These are phyloP conservation scores for Mythimna pallens DNA, from an alignment of 2,888 invertebrate species.

Conservation along the genomic window DNA sequence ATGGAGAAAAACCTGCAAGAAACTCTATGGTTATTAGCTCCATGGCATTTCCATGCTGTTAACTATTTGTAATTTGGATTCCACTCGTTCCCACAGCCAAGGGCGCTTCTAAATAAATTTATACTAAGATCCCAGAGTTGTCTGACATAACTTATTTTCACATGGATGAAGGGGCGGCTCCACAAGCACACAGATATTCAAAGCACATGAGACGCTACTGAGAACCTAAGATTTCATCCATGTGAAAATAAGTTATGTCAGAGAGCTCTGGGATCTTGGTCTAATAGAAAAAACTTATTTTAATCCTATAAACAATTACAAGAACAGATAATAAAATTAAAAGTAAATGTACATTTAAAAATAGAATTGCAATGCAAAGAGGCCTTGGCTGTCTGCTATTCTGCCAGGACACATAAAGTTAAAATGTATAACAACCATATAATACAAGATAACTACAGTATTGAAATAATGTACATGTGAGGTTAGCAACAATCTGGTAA, in stretches of 20 bases:
- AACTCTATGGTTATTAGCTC: too few relatives aligned
- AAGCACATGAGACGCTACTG: too few relatives aligned
- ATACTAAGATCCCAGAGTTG: too few relatives aligned
- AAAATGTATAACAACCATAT: conserved; percentile 25
- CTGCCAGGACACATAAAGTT: conserved; percentile 56
- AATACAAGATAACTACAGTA: conserved; percentile 9
- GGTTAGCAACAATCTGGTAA: conserved; percentile 28
- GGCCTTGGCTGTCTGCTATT: conserved; percentile 47
- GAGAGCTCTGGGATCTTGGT: too few relatives aligned
- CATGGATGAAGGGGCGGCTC: too few relatives aligned
- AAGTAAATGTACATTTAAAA: conserved; percentile 42
- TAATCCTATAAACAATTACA: conserved; percentile 9
- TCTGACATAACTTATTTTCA: too few relatives aligned
- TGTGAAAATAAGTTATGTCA: too few relatives aligned
- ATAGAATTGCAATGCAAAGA: conserved; percentile 50
- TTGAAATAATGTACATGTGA: conserved; percentile 31
- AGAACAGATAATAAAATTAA: conserved; percentile 26
- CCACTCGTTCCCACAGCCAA: too few relatives aligned
- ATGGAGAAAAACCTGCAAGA: too few relatives aligned
- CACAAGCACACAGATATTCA: too few relatives aligned
- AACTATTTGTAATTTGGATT: background rate
- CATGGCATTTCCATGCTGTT: background rate
- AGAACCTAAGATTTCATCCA: too few relatives aligned
- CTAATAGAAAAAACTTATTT: conserved; percentile 1
- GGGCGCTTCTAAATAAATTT: background rate